Base-by-base conservation (phyloP, 2,888 invertebrate genomes). In the Torymus auratus region DNA sequence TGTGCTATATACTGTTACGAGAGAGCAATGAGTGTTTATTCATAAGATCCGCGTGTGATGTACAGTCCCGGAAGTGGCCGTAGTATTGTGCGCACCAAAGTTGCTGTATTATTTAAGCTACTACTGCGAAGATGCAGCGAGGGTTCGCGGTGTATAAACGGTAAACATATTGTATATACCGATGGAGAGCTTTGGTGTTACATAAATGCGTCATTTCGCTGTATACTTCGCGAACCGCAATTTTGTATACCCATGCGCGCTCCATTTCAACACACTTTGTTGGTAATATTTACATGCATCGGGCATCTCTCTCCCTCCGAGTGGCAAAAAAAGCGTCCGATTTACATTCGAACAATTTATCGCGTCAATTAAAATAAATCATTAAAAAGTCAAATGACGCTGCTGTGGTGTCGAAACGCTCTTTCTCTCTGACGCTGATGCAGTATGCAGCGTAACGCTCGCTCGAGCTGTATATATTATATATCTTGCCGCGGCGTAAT, bases 331-430 rank as follows among this genome's bases (percentile, higher is more conserved):
- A 64, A 28, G 13, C 17, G 13, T 4, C 53, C n/a, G 62, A 52
- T 52, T 41, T 41, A 41, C 41, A 41, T 41, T 52, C 60, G 15
- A 64, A 28, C 74, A 53, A 72, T 78, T 67, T 67, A 78, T 72
- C 67, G 55, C 41, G 15, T 67, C 78, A 68, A 78, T 78, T 78
- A 73, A 78, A 78, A 28, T 61, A 60, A 78, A 56, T 68, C 28
- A 78, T 78, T 73, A 73, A 73, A 78, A 78, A 78, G 72, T 73
- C 72, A 78, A 73, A 73, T 73, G 50, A 28, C 41, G 41, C 7
- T 28, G 65, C 60, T 20, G 15, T 41, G 2, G 2, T 67, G 71
- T 60, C 41, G 78, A 78, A 67, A 78, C 28, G 55, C 67, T n/a
- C 23, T 41, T 41, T 23, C 41, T 4, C 14, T 64, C 73, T 64